Conservation (phyloP, 2,113 vertebrate genomes). For the Aptenodytes forsteri region DNA sequence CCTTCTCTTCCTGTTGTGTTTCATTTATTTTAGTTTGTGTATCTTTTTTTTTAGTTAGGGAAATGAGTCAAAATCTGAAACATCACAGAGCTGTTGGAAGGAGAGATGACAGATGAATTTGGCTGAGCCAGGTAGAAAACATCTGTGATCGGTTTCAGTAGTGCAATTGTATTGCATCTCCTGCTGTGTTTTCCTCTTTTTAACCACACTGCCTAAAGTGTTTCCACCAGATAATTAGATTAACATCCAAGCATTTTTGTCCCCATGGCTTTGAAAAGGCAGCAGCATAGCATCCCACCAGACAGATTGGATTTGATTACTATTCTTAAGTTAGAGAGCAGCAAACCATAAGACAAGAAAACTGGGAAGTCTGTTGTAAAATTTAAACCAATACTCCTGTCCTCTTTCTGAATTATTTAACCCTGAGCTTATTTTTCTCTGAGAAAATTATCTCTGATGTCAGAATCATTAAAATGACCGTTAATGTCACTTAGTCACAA, state of each 20-base stretch:
- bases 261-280: neutral
- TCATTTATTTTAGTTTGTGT: neutral
- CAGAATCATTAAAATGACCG: neutral
- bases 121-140: neutral
- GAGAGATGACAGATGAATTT: neutral
- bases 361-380: neutral
- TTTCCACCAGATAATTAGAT: slow-evolving; percentile 43
- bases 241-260: neutral
- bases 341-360: neutral
- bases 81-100: neutral
- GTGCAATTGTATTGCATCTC: neutral
- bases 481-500: neutral
- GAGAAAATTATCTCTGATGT: neutral
- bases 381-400: neutral
- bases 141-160: neutral
- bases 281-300: neutral
- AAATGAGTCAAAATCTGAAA: slow-evolving; percentile 6
- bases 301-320: neutral
- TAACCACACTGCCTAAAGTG: slow-evolving; percentile 20
- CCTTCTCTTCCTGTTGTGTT: neutral
- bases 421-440: neutral
- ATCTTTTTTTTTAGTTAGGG: neutral
- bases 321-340: slow-evolving; percentile 22
- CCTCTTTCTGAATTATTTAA: neutral
- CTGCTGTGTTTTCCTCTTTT: slow-evolving; percentile 15